Base-by-base conservation (phyloP, 1,140 invertebrate genomes). In the Drosophila tristis region DNA sequence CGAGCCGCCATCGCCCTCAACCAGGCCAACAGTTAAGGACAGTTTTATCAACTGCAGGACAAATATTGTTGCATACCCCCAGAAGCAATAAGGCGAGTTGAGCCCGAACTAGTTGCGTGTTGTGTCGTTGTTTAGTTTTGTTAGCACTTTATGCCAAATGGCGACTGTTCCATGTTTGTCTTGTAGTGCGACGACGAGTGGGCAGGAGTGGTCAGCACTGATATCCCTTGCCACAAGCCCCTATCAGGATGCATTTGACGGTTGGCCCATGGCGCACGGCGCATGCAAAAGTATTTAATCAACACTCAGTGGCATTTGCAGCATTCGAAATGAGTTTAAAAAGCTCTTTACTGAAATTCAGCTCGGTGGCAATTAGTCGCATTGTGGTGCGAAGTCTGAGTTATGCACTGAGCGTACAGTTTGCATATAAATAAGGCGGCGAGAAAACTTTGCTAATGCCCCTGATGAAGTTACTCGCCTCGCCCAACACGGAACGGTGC, bases 221-320 rank as follows among this genome's bases (percentile, higher is more conserved):
- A 60, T 64, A 74, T 60, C 47, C 31, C 55, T 59, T 26, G 31
- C 57, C 43, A 23, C 20, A 53, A 45, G 55, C 26, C 48, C 56
- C 54, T 55, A 74, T 66, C 71, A 70, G 74, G 64, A 25, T 49
- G 29, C 53, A 56, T 63, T 84, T 61, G 44, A 58, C 25, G 81
- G 58, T 72, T 61, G 58, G 48, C 71, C 45, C 31, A 31, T 9
- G 31, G 31, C 31, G 31, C 26, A 29, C 7, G 9, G 29, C n/a
- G 54, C 9, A 42, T 44, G 16, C 16, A 64, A 71, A 59, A 65
- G 58, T 87, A 87, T 82, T 86, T 87, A 78, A 78, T 87, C 82
- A 87, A 78, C 74, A 74, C 80, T 77, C 58, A 45, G 26, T 43
- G n/a, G 20, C 35, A 43, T 47, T 59, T 60, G 44, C 45, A 16